Conservation (phyloP, 2,888 invertebrate species). For the Acrobasis consociella region DNA sequence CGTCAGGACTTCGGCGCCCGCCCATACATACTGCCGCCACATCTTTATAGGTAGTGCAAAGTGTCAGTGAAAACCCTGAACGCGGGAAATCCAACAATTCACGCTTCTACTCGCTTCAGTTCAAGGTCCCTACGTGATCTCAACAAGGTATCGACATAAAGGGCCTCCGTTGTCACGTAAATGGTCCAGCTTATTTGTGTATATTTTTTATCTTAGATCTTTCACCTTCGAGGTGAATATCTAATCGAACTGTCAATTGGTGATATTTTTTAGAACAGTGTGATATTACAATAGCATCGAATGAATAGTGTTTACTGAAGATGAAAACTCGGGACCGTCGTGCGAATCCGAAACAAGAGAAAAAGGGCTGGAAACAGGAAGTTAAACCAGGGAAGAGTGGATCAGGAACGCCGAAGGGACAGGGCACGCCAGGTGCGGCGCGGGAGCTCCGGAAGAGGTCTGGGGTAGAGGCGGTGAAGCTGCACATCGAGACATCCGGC, state of each 20-base stretch:
- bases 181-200: slow-evolving; percentile 52
- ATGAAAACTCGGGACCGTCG: slow-evolving; percentile 69
- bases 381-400: slow-evolving; percentile 43
- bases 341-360: slow-evolving; percentile 45
- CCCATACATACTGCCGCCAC: slow-evolving; percentile 34
- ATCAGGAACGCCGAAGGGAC: slow-evolving; percentile 33
- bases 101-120: slow-evolving; percentile 42
- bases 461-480: slow-evolving; percentile 72
- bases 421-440: slow-evolving; percentile 39
- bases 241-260: slow-evolving; percentile 57
- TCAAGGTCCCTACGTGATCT: slow-evolving; percentile 70
- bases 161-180: slow-evolving; percentile 64
- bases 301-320: slow-evolving; percentile 42
- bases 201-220: slow-evolving; percentile 67
- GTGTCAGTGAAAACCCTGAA: slow-evolving; percentile 57
- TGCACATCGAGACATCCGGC: slow-evolving; percentile 67
- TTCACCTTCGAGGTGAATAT: slow-evolving; percentile 70
- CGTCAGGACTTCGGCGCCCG: slow-evolving; percentile 49
- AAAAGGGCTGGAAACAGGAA: slow-evolving; percentile 40
- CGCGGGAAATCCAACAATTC: slow-evolving; percentile 33
- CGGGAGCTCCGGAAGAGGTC: slow-evolving; percentile 62
- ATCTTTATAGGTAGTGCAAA: slow-evolving; percentile 40
- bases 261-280: slow-evolving; percentile 24
- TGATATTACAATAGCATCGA: slow-evolving; percentile 30
- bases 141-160: slow-evolving; percentile 66